Evolutionary conservation across 2,797 vertebrate species (phyloP).

Genomic region (Melanotaenia maccullochi): DNA sequence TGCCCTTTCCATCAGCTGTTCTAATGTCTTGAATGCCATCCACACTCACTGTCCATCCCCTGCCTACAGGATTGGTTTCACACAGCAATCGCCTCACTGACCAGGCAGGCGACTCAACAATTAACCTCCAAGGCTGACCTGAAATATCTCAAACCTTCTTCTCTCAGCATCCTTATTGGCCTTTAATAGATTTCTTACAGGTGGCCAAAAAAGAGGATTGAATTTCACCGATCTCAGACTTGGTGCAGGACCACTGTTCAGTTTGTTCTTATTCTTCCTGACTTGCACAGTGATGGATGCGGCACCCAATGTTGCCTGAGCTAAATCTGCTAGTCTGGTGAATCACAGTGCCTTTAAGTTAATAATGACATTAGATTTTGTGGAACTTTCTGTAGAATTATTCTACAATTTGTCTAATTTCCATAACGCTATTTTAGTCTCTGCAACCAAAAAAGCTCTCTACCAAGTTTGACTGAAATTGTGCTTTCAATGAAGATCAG

Average conservation of each 20-base stretch:
- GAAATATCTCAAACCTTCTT: conserved; percentile 76
- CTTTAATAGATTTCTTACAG: conserved; percentile 79
- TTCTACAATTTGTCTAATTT: conserved; percentile 40
- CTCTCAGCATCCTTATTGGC: conserved; percentile 66
- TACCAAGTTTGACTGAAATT: conserved; percentile 64
- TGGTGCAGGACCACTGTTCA: conserved; percentile 49
- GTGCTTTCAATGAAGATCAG: conserved; percentile 55
- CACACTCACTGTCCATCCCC: conserved; percentile 68
- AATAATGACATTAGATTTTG: conserved; percentile 45
- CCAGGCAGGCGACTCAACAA: conserved; percentile 79
- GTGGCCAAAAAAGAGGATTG: conserved; percentile 69
- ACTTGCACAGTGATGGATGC: conserved; percentile 37
- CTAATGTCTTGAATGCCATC: conserved; percentile 77
- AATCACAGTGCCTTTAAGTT: conserved; percentile 29
- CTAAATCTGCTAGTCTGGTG: conserved; percentile 22
- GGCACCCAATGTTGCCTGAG: conserved; percentile 26
- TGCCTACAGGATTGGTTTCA: conserved; percentile 75
- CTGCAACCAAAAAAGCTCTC: conserved; percentile 64
- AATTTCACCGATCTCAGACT: conserved; percentile 57
- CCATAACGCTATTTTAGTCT: neutral
- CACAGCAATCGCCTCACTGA: conserved; percentile 73
- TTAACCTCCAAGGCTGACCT: conserved; percentile 83
- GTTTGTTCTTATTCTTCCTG: conserved; percentile 44
- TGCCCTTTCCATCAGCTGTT: conserved; percentile 66
- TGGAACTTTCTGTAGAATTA: conserved; percentile 30